Evolutionary conservation across 1,140 invertebrate species (phyloP), one percentile per base, ranked within the genome.

Genomic region (Zaprionus davidi): DNA sequence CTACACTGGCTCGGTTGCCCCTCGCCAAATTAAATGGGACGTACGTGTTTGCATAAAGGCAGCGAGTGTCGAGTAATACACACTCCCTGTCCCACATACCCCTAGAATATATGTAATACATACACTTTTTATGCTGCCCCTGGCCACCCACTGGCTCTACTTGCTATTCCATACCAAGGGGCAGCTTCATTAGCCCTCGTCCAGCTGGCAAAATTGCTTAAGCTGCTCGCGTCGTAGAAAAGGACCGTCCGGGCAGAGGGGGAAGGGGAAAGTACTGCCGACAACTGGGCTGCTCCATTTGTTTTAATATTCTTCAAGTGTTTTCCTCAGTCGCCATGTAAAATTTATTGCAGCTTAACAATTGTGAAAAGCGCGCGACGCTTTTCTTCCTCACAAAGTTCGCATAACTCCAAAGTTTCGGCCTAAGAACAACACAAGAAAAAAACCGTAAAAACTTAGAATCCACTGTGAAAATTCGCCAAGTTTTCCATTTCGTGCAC

Each of bases 41-140:
- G 82, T 85, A 85, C 82, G 82, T 85, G 82, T 85, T 85, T 85
- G 82, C 82, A 85, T 85, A 82, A 82, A 79, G 71, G 65, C 66
- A 69, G 56, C 78, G 49, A 62, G 44, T 41, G 46, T 64, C 41
- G 70, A 51, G 63, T 70, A 38, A 65, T 59, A 64, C 36, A 67
- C 34, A 62, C 38, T 24, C 11, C n/a, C 24, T 28, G 6, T 11
- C 0, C 5, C 53, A 36, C 36, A 67, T 58, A 17, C 24, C 26
- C 59, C 38, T 28, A 44, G 63, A 26, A 53, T 28, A 36, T 59
- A 62, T 13, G 44, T 49, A 58, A 17, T 28, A 56, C 26, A 49
- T 55, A 38, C 59, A 69, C 56, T 59, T 38, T 69, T 69, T 53
- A 59, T 59, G 44, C 56, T 49, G 26, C 46, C 46, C 22, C 2